phyloP scores from a whole-genome alignment of 2,113 vertebrate genomes.

The Dermatemys mawii region DNA sequence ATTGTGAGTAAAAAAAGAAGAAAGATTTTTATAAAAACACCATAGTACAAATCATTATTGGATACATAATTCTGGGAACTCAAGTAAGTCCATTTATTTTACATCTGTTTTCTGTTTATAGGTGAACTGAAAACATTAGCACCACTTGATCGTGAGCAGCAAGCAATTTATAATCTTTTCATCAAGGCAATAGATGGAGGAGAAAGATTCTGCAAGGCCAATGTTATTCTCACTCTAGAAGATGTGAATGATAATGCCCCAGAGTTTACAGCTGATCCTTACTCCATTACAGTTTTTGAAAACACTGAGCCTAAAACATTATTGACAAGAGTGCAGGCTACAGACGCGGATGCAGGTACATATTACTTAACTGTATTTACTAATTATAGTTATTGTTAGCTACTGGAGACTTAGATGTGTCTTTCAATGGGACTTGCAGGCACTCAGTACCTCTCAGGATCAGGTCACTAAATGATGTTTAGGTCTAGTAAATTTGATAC shows the following conservation, averaged over 20 bases:
- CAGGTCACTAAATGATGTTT: slow-evolving; percentile 19
- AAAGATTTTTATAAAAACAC: not conserved
- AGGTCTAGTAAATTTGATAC: not conserved
- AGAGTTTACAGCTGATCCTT: slow-evolving; percentile 87
- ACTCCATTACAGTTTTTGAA: slow-evolving; percentile 92
- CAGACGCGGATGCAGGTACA: slow-evolving; percentile 89
- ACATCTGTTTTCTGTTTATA: slow-evolving; percentile 52
- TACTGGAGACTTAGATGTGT: slow-evolving; percentile 2
- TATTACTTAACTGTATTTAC: not conserved
- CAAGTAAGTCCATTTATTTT: not conserved
- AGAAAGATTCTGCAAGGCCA: slow-evolving; percentile 88
- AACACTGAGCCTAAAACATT: slow-evolving; percentile 92
- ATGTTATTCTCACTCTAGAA: slow-evolving; percentile 85
- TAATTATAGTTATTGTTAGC: not conserved
- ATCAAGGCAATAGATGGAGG: slow-evolving; percentile 92
- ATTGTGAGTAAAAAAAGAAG: not conserved
- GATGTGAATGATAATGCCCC: slow-evolving; percentile 95
- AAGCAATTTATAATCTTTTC: slow-evolving; percentile 83
- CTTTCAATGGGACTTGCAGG: slow-evolving; percentile 2
- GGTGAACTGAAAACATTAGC: slow-evolving; percentile 92
- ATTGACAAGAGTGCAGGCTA: slow-evolving; percentile 90
- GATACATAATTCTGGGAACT: not conserved
- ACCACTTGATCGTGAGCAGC: slow-evolving; percentile 89
- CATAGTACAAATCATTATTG: not conserved
- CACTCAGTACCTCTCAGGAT: slow-evolving; percentile 7